Base-by-base conservation (phyloP, 2,113 vertebrate genomes). In the Hydrolagus affinis region DNA sequence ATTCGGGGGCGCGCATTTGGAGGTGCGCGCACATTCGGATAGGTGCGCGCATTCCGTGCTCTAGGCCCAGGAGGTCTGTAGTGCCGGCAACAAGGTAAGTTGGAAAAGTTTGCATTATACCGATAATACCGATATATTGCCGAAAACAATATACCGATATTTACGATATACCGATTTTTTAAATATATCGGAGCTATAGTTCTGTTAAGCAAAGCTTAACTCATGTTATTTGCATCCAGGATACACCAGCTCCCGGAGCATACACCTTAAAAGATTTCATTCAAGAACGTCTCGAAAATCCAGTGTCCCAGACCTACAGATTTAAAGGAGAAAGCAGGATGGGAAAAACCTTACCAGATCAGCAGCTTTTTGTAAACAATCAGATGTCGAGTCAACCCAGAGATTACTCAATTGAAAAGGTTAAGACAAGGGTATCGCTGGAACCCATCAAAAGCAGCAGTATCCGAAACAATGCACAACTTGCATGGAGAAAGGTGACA, bases 321-420 rank as follows among this genome's bases (percentile, higher is more conserved):
- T 95, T 94, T 85, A 95, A 94, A 92, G 89, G 89, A 0, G 86
- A 91, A 86, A 92, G 92, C 77, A 93, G 93, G 85, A 90, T 4
- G 12, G 19, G 59, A 14, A 30, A 59, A 1, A 64, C 4, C 62
- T 11, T 8, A 30, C 64, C 77, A 64, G 60, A 64, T 28, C 64
- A 59, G 17, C 60, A 80, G 12, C 64, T 14, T 10, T 1, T 44
- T 44, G 62, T 66, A 62, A 64, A 83, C 78, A 1, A 30, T 59
- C 14, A 66, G 12, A n/a, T n/a, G 25, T 17, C 59, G 19, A 21
- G 15, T 66, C 78, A 11, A 4, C 19, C 25, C 78, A 66, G 44
- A 44, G 44, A 44, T 4, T 21, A 64, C 60, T 66, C 66, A 83
- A 66, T 28, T 17, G 14, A 83, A 14, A 9, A 4, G 60, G n/a